Evolutionary conservation across 2,113 vertebrate species (phyloP).

Genomic region (Xiphophorus hellerii): DNA sequence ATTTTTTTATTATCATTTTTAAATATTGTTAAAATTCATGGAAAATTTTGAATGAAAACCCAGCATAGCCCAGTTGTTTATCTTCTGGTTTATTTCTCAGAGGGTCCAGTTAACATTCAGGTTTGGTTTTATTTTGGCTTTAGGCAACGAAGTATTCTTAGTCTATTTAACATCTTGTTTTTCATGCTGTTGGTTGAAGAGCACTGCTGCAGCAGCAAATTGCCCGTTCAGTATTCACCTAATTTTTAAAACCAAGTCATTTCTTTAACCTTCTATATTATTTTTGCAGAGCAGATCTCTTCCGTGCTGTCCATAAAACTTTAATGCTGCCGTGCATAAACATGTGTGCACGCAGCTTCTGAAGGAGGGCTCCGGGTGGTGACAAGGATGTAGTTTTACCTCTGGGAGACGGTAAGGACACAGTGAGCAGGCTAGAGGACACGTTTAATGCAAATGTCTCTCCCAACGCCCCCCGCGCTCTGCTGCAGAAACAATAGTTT

Average conservation of each 20-base stretch:
- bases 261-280: background rate
- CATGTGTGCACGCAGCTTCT: constrained; percentile 12
- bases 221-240: constrained; percentile 18
- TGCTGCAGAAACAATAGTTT: constrained; percentile 57
- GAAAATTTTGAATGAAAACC: background rate
- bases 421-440: constrained; percentile 47
- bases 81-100: constrained; percentile 59
- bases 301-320: constrained; percentile 5
- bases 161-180: constrained; percentile 35
- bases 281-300: constrained; percentile 28
- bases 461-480: constrained; percentile 26
- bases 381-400: constrained; percentile 15
- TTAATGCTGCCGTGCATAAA: constrained; percentile 5
- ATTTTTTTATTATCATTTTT: too few species aligned
- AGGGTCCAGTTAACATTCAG: constrained; percentile 69
- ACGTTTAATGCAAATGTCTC: constrained; percentile 62
- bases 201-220: constrained; percentile 33
- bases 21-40: background rate
- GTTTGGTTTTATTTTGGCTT: constrained; percentile 59
- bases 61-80: constrained; percentile 59
- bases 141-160: constrained; percentile 54
- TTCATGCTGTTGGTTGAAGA: constrained; percentile 36
- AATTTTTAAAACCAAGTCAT: constrained; percentile 14
- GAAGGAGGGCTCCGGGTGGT: background rate
- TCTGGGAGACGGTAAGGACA: constrained; percentile 27